phyloP scores from a whole-genome alignment of 2,113 vertebrate species.

The Tachycineta bicolor region DNA sequence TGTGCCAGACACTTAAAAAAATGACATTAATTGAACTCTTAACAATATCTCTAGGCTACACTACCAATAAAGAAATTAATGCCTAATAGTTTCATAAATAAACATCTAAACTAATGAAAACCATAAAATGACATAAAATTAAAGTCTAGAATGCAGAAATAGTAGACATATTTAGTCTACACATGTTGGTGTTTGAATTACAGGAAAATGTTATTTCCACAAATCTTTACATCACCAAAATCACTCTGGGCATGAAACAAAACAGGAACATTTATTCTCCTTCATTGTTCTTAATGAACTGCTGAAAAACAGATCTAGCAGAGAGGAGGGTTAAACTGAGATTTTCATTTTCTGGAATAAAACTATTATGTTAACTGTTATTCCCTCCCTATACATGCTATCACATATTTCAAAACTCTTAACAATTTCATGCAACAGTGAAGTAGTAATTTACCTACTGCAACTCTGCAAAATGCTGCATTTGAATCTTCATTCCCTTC shows the following conservation, averaged over 20 bases:
- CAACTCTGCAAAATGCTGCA: neutral
- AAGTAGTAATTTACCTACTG: neutral
- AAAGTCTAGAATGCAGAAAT: neutral
- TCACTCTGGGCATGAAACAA: neutral
- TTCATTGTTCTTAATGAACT: slow-evolving; percentile 4
- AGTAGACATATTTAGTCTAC: neutral
- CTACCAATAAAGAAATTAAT: neutral
- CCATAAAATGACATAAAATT: neutral
- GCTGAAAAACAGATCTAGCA: neutral
- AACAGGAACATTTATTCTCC: neutral
- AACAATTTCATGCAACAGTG: neutral
- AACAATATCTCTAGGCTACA: neutral
- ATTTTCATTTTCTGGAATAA: neutral
- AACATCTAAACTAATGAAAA: neutral
- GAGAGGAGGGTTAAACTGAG: neutral
- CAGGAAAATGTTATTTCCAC: neutral
- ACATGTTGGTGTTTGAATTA: neutral
- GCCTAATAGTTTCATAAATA: neutral
- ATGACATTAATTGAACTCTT: neutral
- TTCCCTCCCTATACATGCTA: neutral
- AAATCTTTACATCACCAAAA: neutral
- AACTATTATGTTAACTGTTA: neutral
- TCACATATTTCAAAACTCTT: neutral
- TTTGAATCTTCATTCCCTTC: neutral
- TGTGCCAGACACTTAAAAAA: neutral